Conservation (phyloP, 1,140 invertebrate genomes). For the Drosophila teissieri region DNA sequence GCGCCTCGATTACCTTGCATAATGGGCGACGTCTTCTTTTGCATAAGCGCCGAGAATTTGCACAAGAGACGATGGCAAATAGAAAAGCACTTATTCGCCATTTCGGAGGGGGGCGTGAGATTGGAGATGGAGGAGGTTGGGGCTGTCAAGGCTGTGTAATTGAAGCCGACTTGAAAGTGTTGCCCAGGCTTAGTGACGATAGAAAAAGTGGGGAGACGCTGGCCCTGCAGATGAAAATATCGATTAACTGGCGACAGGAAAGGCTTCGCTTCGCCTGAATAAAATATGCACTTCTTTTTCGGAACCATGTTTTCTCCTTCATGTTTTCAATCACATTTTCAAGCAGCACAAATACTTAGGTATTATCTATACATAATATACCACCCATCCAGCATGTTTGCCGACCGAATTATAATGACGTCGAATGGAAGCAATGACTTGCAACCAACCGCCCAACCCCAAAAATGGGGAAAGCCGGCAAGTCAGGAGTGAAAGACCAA, state of each 20-base stretch:
- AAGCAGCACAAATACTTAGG: slow-evolving; percentile 26
- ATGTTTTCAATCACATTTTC: slow-evolving; percentile 43
- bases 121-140: neutral
- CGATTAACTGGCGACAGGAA: slow-evolving; percentile 38
- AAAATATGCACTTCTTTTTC: slow-evolving; percentile 44
- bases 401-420: slow-evolving; percentile 59
- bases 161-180: slow-evolving; percentile 71
- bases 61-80: slow-evolving; percentile 66
- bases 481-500: slow-evolving; percentile 57
- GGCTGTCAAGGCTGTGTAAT: slow-evolving; percentile 57
- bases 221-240: slow-evolving; percentile 27
- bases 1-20: slow-evolving; percentile 75
- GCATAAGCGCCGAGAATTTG: slow-evolving; percentile 61
- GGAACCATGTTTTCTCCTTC: neutral
- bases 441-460: neutral
- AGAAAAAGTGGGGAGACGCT: slow-evolving; percentile 20
- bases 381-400: slow-evolving; percentile 11
- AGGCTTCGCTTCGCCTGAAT: slow-evolving; percentile 20
- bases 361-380: slow-evolving; percentile 24
- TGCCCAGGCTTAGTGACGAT: slow-evolving; percentile 20
- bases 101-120: neutral
- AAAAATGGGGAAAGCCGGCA: slow-evolving; percentile 36
- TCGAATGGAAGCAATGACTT: slow-evolving; percentile 63
- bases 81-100: slow-evolving; percentile 68
- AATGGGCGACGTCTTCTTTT: slow-evolving; percentile 67